These are phyloP conservation scores for Ditylenchus weischeri DNA, from an alignment of 2,888 invertebrate genomes.

Conservation along the genomic window DNA sequence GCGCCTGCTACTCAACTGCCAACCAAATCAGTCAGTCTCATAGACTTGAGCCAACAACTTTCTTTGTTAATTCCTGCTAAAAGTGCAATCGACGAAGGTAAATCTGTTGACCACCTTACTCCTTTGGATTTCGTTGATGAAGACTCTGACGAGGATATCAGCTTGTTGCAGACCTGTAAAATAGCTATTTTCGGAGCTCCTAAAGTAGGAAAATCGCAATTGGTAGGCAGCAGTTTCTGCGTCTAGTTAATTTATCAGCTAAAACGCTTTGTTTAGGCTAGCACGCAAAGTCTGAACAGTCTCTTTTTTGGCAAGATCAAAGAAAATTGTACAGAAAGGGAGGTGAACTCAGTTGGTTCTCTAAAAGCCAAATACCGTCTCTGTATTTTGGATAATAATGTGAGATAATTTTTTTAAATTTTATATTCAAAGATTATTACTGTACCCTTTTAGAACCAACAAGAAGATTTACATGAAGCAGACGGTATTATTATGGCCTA, in stretches of 20 bases:
- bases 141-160: not conserved
- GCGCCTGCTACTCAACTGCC: not conserved
- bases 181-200: conserved; percentile 6
- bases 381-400: conserved; percentile 9
- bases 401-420: not conserved
- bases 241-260: not conserved
- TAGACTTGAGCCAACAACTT: too few relatives aligned
- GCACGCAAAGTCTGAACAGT: conserved; percentile 1
- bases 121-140: not conserved
- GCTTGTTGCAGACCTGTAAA: conserved; percentile 6
- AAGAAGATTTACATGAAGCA: not conserved
- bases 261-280: not conserved
- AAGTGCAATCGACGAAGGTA: too few relatives aligned
- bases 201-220: not conserved
- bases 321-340: not conserved
- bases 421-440: not conserved
- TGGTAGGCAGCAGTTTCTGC: not conserved
- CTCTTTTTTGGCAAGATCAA: conserved; percentile 2
- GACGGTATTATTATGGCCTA: conserved; percentile 6
- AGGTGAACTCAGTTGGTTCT: not conserved
- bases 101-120: too few relatives aligned
- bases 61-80: too few relatives aligned
- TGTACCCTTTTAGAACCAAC: not conserved
- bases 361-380: conserved; percentile 1
- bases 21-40: too few relatives aligned